These are phyloP conservation scores for Melolontha melolontha DNA, from an alignment of 2,888 invertebrate genomes.

Conservation along the genomic window DNA sequence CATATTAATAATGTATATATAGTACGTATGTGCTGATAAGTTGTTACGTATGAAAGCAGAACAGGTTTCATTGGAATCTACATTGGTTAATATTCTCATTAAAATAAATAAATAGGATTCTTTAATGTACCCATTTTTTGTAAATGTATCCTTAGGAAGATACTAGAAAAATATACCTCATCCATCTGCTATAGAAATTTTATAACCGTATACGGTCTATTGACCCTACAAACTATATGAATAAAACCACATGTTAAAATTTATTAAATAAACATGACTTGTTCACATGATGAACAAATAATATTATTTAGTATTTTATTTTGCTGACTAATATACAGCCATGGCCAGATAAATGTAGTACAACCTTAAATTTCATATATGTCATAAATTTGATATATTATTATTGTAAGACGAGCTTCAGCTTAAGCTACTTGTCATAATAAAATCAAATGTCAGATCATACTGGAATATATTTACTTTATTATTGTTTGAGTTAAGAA, in stretches of 20 bases:
- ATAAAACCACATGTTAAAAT: conserved; percentile 1
- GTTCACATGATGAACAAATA: too few relatives aligned
- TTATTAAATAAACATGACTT: background rate
- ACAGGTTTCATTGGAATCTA: conserved; percentile 16
- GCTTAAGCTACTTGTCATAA: too few relatives aligned
- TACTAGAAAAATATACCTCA: background rate
- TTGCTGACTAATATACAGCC: background rate
- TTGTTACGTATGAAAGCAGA: background rate
- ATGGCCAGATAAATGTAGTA: too few relatives aligned
- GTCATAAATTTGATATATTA: too few relatives aligned
- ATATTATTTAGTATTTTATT: background rate
- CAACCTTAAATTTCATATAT: too few relatives aligned
- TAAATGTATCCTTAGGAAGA: background rate
- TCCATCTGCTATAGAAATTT: conserved; percentile 22
- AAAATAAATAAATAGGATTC: conserved; percentile 13
- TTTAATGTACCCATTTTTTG: background rate
- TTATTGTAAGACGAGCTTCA: too few relatives aligned
- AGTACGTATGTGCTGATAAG: too few relatives aligned
- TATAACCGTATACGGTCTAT: conserved; percentile 18
- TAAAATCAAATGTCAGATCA: too few relatives aligned
- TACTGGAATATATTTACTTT: too few relatives aligned
- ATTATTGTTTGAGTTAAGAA: too few relatives aligned
- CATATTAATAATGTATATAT: too few relatives aligned
- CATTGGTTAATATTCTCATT: background rate
- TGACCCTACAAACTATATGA: conserved; percentile 11